Base-by-base conservation (phyloP, 2,797 vertebrate species). In the Macroramphosus scolopax region DNA sequence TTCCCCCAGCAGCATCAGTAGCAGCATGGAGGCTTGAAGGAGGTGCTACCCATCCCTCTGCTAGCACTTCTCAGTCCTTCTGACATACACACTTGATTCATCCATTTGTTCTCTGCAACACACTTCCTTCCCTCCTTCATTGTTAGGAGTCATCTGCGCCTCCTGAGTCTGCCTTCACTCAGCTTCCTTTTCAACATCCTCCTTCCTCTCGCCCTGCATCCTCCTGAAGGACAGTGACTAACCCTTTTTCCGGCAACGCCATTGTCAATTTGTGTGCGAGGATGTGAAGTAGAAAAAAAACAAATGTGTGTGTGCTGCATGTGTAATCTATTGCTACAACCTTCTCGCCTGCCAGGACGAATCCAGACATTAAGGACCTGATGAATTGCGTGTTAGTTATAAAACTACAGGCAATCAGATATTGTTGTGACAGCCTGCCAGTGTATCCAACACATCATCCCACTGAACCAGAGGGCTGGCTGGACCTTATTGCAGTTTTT, bases 191-290 rank as follows among this genome's bases (percentile, higher is more conserved):
- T n/a, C n/a, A n/a, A n/a, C n/a, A n/a, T n/a, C n/a, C n/a, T 68
- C 46, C 57, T 37, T 48, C 51, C 48, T 44, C 34, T 54, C 29
- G 39, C 51, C 43, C 16, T 17, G 18, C 55, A 60, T 56, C 16
- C 57, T 65, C 39, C 52, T 54, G 41, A 36, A 14, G 48, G 79
- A 80, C 71, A 72, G 64, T 70, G 78, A 84, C 57, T 63, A 64
- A 80, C 41, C 45, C 36, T 54, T 66, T 44, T 63, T 77, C 75
- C 75, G 69, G 74, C 40, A 20, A 3, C 4, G 28, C 56, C 60
- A 81, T n/a, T n/a, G n/a, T n/a, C n/a, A n/a, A n/a, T n/a, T 81
- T 81, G 43, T 42, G 16, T 60, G 16, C 15, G 43, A 69, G 63
- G 69, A 76, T 75, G 50, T 64, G 59, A 63, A 50, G 51, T 15